Conservation (phyloP, 2,113 vertebrate genomes). For the Ursus arctos region DNA sequence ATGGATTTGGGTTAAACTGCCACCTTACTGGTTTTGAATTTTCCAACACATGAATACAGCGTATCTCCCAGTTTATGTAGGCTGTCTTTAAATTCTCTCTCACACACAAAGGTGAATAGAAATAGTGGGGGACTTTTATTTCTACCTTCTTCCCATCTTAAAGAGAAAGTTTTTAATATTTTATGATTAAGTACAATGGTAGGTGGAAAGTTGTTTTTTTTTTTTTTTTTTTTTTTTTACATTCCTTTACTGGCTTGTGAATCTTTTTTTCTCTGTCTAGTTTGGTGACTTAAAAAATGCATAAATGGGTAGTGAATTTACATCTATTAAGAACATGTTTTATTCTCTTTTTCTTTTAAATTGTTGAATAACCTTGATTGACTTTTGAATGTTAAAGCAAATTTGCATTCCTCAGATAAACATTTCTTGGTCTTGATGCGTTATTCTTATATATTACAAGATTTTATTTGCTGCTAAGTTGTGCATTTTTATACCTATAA, state of each 20-base stretch:
- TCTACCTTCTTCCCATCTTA: not conserved
- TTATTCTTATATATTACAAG: not conserved
- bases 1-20: not conserved
- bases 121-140: not conserved
- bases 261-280: not conserved
- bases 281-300: not conserved
- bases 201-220: no score
- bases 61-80: not conserved
- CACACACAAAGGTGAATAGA: not conserved
- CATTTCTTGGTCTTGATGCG: not conserved
- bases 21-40: not conserved
- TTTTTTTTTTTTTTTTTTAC: not conserved
- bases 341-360: not conserved
- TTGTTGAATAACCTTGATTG: not conserved
- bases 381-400: not conserved
- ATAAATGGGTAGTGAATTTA: not conserved
- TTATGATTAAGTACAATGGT: not conserved
- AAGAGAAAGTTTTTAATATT: not conserved
- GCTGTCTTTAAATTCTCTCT: not conserved
- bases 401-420: not conserved
- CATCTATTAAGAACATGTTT: not conserved
- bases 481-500: not conserved
- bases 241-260: not conserved
- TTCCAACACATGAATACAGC: not conserved
- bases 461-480: not conserved